phyloP scores from a whole-genome alignment of 2,113 vertebrate species.

The Hucho hucho region DNA sequence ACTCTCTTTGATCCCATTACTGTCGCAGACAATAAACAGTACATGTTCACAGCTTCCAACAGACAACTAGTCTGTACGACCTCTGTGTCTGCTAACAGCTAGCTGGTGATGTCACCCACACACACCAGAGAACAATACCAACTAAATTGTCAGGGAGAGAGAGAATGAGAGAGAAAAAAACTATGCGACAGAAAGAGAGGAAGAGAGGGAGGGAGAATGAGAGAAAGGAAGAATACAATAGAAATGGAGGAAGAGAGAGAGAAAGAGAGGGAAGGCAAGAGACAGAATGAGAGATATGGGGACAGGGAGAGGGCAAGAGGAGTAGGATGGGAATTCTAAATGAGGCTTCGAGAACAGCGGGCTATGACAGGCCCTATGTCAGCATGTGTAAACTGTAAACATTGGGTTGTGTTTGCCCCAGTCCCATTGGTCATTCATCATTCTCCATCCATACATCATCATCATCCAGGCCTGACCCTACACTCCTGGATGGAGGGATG shows the following conservation, averaged over 20 bases:
- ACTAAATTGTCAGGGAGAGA: background rate
- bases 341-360: conserved; percentile 14
- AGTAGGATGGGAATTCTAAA: background rate
- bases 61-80: no score
- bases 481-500: background rate
- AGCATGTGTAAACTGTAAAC: conserved; percentile 43
- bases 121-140: background rate
- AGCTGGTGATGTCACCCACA: background rate
- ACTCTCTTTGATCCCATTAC: background rate
- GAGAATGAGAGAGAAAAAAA: background rate
- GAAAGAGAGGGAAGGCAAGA: background rate
- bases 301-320: conserved; percentile 2
- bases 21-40: background rate
- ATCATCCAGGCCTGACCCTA: background rate
- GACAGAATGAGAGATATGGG: no score
- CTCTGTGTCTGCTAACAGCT: no score
- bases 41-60: background rate
- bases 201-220: conserved; percentile 16
- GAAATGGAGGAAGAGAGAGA: conserved; percentile 23
- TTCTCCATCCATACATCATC: conserved; percentile 9
- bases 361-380: conserved; percentile 19
- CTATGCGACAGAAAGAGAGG: background rate
- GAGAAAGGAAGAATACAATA: background rate
- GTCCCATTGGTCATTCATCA: conserved; percentile 28
- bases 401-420: conserved; percentile 21